Base-by-base conservation (phyloP, 2,888 invertebrate species). In the Drosophila paramelanica region DNA sequence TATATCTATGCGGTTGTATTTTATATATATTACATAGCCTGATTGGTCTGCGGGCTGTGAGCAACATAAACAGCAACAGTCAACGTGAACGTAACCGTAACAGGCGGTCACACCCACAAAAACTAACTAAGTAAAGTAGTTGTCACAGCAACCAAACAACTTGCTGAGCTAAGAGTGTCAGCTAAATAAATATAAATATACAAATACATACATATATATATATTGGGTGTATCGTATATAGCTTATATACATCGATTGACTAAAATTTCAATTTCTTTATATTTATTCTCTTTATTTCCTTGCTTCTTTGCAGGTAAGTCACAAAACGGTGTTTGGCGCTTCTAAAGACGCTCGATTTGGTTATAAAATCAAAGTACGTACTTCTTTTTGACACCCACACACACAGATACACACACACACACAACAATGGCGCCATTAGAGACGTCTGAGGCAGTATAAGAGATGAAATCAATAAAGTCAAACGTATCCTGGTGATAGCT, bases 401-500 rank as follows among this genome's bases (percentile, higher is more conserved):
- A 14, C 41, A 14, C 20, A 51, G 2, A 31, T 25, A 43, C 33
- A 51, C 49, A 46, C 38, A 53, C 38, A 31, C 51, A 51, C 31
- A 41, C 20, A 58, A 69, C 61, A 74, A 65, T 56, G 60, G 27
- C 69, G 55, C 66, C 67, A 77, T 67, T 77, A 78, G 72, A 78
- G 72, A 67, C 47, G 75, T 73, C 45, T 52, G 45, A 49, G 39
- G 41, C 33, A 33, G 47, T 27, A 52, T 36, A 33, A 46, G 68
- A 70, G 87, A 78, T 89, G 85, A 81, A 84, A 84, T 84, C 83
- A 84, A 84, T 84, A 89, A 84, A 89, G 85, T 78, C 73, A 67
- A 89, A 73, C 81, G 88, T 84, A 84, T 84, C 89, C 88, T 78
- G 78, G 88, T 89, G 83, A 84, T 84, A 84, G 88, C 83, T 87